Evolutionary conservation across 1,140 invertebrate genomes (phyloP), one percentile per base, ranked within the genome.

Genomic region (Penaeus japonicus): DNA sequence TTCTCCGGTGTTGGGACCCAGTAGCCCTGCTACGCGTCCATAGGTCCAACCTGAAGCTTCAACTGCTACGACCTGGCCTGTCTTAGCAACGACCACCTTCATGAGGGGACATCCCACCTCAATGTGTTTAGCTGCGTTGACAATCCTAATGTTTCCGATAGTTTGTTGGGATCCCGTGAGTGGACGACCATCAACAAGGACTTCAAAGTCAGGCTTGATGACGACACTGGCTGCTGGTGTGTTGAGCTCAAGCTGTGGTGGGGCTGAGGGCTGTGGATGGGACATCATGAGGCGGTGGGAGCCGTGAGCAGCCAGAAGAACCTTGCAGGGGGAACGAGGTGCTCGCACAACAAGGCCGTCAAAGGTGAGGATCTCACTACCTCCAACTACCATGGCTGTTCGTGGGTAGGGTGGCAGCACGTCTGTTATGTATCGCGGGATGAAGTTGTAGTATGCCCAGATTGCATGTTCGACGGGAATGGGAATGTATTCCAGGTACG

Each of bases 1-100:
- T 62, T 86, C 85, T 17, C 77, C 77, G 24, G 62, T 77, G 35
- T 62, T 79, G 22, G 77, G 78, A 7, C 85, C 85, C 73, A 86
- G n/a, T 35, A 86, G 57, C 20, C 85, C 85, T 15, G 75, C 85
- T 22, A 86, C n/a, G 24, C 62, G 87, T 7, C 80, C 80, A 59
- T 62, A 88, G n/a, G 79, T 75, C 87, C 87, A 88, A n/a, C 87
- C 80, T 24, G 32, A 59, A 30, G 77, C 80, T 24, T 88, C 62
- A n/a, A 88, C 54, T 7, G 70, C 27, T 30, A 73, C 35, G 24
- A 17, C 27, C 17, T 32, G 4, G 24, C 27, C 70, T 73, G 27
- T 24, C 24, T 32, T 27, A 1, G 3, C 18, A 73, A 73, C 18
- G 3, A 30, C 15, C 18, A 73, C 27, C 20, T 30, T 27, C 17